Evolutionary conservation across 2,797 vertebrate genomes (phyloP), one percentile per base, ranked within the genome.

Genomic region (Euthynnus affinis): DNA sequence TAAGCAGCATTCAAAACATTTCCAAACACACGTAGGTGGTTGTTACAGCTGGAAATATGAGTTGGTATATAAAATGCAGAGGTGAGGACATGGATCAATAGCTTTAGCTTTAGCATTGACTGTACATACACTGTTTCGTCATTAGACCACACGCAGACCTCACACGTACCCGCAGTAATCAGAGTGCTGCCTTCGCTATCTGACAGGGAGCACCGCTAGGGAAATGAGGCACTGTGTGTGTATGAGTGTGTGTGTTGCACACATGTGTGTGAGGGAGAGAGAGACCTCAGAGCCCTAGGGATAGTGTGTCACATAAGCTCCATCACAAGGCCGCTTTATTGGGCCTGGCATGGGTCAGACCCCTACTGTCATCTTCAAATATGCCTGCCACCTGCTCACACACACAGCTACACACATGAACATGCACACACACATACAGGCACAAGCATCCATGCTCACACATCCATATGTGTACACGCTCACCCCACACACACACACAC

Each of bases 291-390:
- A 83, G 88, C 93, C 89, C 87, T 71, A 57, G 90, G 91, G 91
- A 94, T 74, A 82, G 87, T 80, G 89, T 93, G 94, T 95, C 95
- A 94, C 92, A 93, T 93, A 93, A 92, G 91, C 91, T 95, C 93
- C 92, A 94, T 93, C 82, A 92, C 91, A 93, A 89, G 90, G 87
- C 90, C 86, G 87, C 89, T 94, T 95, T 93, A 95, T 95, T 93
- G 94, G 93, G 90, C 89, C 84, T 94, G 93, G 93, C 93, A 91
- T 93, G 92, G 94, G 93, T 93, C 91, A 92, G 91, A 91, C 92
- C 92, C 93, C 92, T 82, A 93, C 93, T 94, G 93, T 94, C 93
- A 93, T 90, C 91, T 93, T 93, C 93, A 93, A 95, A 96, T 95
- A 94, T 95, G 94, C 92, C 92, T 71, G 82, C 90, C 94, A 93